Percentiles rank a stretch among this genome's conserved stretches.
Conservation (phyloP, 2,888 invertebrate species). For the Bibio marci region DNA sequence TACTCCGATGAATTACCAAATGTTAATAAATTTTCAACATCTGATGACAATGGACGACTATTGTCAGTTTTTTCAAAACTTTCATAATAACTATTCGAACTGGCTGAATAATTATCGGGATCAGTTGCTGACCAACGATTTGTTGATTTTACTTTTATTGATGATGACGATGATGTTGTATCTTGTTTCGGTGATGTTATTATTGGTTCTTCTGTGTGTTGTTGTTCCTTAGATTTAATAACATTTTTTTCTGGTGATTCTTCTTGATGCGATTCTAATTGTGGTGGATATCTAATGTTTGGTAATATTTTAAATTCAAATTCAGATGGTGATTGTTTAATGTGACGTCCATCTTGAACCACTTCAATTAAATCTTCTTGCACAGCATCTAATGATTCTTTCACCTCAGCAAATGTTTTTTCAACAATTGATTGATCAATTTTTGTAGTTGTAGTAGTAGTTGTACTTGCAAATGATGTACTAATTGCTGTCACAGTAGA, state of each 20-base stretch:
- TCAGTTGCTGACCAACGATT: slow-evolving; percentile 64
- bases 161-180: slow-evolving; percentile 12
- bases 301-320: slow-evolving; percentile 50
- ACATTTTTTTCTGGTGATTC: slow-evolving; percentile 7
- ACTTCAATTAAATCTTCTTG: slow-evolving; percentile 48
- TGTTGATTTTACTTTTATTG: slow-evolving; percentile 30
- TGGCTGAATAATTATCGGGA: slow-evolving; percentile 65
- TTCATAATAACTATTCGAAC: slow-evolving; percentile 76
- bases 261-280: slow-evolving; percentile 20
- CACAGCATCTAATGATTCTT: slow-evolving; percentile 51
- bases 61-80: slow-evolving; percentile 68
- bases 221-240: too few species aligned
- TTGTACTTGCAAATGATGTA: slow-evolving; percentile 6
- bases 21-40: slow-evolving; percentile 62
- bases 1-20: slow-evolving; percentile 69
- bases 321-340: slow-evolving; percentile 55
- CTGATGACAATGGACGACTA: slow-evolving; percentile 71
- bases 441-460: slow-evolving; percentile 13
- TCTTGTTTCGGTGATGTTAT: neutral
- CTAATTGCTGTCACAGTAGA: slow-evolving; percentile 5
- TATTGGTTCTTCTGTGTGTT: neutral
- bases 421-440: slow-evolving; percentile 41
- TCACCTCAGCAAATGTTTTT: slow-evolving; percentile 53
- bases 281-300: slow-evolving; percentile 29
- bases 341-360: slow-evolving; percentile 40